Conservation (phyloP, 2,113 vertebrate species). For the Psilopsiagon aymara region DNA sequence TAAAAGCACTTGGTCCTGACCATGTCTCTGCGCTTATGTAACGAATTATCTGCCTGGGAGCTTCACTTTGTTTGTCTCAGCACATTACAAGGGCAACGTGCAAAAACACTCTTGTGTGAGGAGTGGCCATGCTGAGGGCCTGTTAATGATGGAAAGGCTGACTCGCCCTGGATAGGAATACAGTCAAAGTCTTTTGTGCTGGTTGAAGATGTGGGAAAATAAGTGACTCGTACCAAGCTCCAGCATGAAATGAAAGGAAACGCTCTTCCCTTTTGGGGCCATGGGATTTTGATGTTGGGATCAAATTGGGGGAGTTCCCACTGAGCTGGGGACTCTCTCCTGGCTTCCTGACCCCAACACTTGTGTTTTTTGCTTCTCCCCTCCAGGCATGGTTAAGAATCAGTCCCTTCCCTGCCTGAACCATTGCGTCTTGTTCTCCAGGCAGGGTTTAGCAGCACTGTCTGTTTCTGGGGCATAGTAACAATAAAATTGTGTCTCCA, state of each 20-base stretch:
- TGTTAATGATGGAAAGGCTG: not conserved
- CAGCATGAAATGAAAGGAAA: not conserved
- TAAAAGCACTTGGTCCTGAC: not conserved
- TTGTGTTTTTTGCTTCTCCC: not conserved
- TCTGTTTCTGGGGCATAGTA: not conserved
- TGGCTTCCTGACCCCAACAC: not conserved
- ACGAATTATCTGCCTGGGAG: not conserved
- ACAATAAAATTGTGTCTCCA: not conserved
- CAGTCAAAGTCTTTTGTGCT: not conserved
- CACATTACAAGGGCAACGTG: not conserved
- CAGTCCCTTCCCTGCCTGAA: not conserved
- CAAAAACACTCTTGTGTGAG: not conserved
- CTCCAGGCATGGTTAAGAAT: not conserved
- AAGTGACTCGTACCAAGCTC: not conserved
- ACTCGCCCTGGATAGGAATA: not conserved
- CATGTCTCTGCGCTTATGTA: not conserved
- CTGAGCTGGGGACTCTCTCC: not conserved
- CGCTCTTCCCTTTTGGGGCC: not conserved
- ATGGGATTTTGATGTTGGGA: not conserved
- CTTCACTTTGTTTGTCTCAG: not conserved
- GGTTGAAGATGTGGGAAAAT: not conserved
- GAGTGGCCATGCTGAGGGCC: fast-evolving
- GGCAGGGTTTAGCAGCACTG: not conserved
- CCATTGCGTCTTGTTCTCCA: not conserved
- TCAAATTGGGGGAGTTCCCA: not conserved